Base-by-base conservation (phyloP, 37 sponge, comb jelly and placozoan genomes). In the Geodia barretti region DNA sequence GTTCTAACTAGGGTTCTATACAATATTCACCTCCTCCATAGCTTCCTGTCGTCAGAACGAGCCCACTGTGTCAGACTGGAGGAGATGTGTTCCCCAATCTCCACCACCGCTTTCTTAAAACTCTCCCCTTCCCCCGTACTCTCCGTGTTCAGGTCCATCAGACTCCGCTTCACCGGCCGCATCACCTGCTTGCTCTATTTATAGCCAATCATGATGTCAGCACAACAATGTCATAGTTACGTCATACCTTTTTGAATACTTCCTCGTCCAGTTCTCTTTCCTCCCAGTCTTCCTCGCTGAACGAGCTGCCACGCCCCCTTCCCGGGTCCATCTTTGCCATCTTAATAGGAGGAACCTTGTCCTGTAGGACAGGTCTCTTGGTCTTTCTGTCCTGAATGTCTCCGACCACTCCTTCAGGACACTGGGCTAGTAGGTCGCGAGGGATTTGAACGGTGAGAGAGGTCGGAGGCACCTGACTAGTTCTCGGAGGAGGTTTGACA, bases 1-100 rank as follows among this genome's bases (percentile, higher is more conserved):
- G 37, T 19, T n/a, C n/a, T n/a, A n/a, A n/a, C n/a, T n/a, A n/a
- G n/a, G n/a, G n/a, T n/a, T n/a, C n/a, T n/a, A n/a, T n/a, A n/a
- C n/a, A n/a, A 34, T 41, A 65, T 72, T 62, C 36, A 89, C 94
- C 87, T 84, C 38, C 76, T 93, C 94, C 94, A 93, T 40, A 82
- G 65, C 17, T 73, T 59, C 1, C 21, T 25, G 37, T 89, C 79
- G 32, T 87, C 81, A 23, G 78, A 64, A 7, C 35, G 39, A 8
- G 36, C 30, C 62, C 73, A 93, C 34, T 72, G 58, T 19, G 40
- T 64, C 28, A 85, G 41, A 30, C 75, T 35, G 25, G 41, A 60
- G 20, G 33, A 14, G 30, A 95, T 95, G 41, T 85, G 90, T 70
- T 95, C 90, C 1, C 95, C 95, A 47, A 95, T 95, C 54, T 88